phyloP scores from a whole-genome alignment of 2,113 vertebrate genomes.

The Argyrosomus japonicus region DNA sequence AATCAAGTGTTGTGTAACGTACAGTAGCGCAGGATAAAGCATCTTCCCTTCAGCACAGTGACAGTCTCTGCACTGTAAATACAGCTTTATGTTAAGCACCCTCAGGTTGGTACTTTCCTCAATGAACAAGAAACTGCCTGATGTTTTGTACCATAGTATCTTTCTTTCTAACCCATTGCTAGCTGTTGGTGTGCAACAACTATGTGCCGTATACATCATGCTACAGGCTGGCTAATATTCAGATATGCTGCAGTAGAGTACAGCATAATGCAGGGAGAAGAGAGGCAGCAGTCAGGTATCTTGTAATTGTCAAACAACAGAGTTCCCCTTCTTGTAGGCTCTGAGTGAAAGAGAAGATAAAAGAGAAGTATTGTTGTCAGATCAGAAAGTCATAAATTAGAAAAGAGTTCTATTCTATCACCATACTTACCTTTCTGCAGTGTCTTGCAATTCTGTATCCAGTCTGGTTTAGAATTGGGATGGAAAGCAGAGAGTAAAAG shows the following conservation, averaged over 20 bases:
- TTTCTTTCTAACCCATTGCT: constrained; percentile 19
- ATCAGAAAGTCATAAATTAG: background rate
- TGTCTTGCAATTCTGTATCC: constrained; percentile 92
- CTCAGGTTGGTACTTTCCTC: constrained; percentile 9
- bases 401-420: no score
- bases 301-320: constrained; percentile 59
- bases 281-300: constrained; percentile 23
- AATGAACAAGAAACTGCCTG: constrained; percentile 3
- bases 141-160: constrained; percentile 24
- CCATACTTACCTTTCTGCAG: constrained; percentile 89
- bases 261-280: constrained; percentile 39
- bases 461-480: constrained; percentile 87
- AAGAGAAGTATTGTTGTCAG: constrained; percentile 11
- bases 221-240: constrained; percentile 47
- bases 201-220: constrained; percentile 30
- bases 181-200: constrained; percentile 12
- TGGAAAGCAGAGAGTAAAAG: constrained; percentile 47
- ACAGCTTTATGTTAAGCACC: constrained; percentile 3
- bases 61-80: constrained; percentile 29
- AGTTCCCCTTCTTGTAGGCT: constrained; percentile 61
- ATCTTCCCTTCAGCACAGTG: constrained; percentile 47
- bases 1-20: constrained; percentile 17
- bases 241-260: constrained; percentile 34
- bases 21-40: constrained; percentile 36
- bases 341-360: constrained; percentile 40